Base-by-base conservation (phyloP, 2,888 invertebrate genomes). In the Perdita meconis region DNA sequence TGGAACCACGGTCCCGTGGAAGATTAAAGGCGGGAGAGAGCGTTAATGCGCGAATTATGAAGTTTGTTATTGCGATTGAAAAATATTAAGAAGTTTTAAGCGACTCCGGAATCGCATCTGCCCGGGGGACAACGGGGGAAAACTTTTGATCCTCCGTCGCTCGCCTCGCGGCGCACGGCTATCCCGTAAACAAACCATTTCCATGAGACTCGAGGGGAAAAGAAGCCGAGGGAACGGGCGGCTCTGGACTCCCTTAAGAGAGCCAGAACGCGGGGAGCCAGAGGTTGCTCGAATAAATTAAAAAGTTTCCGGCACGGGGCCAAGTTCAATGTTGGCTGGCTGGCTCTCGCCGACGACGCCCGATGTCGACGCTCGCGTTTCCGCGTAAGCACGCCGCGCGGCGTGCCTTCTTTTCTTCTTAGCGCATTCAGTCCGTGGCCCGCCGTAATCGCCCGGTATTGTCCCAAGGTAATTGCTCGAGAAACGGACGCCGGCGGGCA, bases 321-420 rank as follows among this genome's bases (percentile, higher is more conserved):
- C 88, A 89, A 88, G 88, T 89, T 89, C 88, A 88, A 87, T 88
- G 87, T 83, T 86, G 80, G 55, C 65, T 65, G 60, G 42, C 55
- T 42, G 53, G 57, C 24, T 47, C 30, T 34, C n/a, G n/a, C 26
- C 69, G 19, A 36, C 60, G 44, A 50, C 55, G 22, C 40, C 42
- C 24, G 24, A 24, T 26, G 10, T 56, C 42, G 67, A 8, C 59
- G 63, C 55, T 61, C 40, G 57, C 19, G 42, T 51, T 75, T 71
- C 63, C 78, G 55, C 71, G 51, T 71, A 75, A 81, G 81, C 66
- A 71, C 16, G 24, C 40, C 44, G 30, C 4, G 12, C 38, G 53
- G 8, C 10, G 10, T 56, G 34, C 26, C 64, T 63, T 73, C 67
- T 64, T 63, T 67, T 63, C 22, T 34, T 63, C 66, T 42, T 57